Evolutionary conservation across 2,888 invertebrate genomes (phyloP), one percentile per base, ranked within the genome.

Genomic region (Melangyna quadrimaculata): DNA sequence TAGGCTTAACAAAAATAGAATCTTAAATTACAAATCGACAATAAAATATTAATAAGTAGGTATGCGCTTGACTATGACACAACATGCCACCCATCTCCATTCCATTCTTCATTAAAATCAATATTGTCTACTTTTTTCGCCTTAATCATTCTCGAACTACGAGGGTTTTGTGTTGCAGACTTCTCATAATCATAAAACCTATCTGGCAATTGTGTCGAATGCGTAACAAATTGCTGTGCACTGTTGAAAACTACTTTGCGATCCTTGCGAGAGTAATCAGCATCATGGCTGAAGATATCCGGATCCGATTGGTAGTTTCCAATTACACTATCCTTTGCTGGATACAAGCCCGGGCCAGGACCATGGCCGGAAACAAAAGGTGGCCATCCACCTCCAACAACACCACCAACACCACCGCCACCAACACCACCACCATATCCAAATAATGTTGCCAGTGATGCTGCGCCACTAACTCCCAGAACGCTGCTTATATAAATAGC

Each of bases 401-500:
- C 7, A 22, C 57, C 57, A 10, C 7, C 57, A 45, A 29, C 63
- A 19, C 1, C n/a, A 6, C 43, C 43, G 8, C 43, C 63, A 14
- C 6, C 14, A 0, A 2, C 63, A 29, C 27, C 27, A 2, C 63
- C 65, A 9, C 65, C 65, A 32, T 17, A 45, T 14, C 65, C 75
- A 3, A 75, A 59, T 9, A 61, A 14, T 3, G 89, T 83, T 14
- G 90, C 90, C 27, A 91, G 79, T 40, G 88, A 87, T 7, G 87
- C 86, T 1, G 93, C 90, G 6, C 93, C 93, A 27, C 93, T 93
- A 88, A 94, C 91, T 55, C 95, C 95, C 88, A 96, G 94, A 2
- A 96, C 93, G 29, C 95, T 95, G 27, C 95, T 94, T 12, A 96
- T 93, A 67, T 96, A 91, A 9, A 97, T 91, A 0, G 96, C 96